Evolutionary conservation across 2,113 vertebrate genomes (phyloP).

Genomic region (Heterocephalus glaber): DNA sequence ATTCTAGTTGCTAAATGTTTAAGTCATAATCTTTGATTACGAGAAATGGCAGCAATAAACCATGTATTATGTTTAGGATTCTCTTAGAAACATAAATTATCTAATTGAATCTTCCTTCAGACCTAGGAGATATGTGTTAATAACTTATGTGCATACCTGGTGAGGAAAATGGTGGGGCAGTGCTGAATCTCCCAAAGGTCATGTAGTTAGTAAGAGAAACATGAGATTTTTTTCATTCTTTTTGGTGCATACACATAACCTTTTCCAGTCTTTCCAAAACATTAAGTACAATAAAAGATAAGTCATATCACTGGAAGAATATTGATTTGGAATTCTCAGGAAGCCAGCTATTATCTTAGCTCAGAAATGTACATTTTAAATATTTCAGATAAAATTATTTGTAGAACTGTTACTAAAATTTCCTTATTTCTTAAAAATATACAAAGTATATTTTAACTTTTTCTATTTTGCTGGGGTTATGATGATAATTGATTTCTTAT

Average conservation of each 20-base stretch:
- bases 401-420: background rate
- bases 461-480: background rate
- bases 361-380: background rate
- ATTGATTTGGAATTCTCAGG: background rate
- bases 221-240: background rate
- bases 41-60: background rate
- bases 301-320: background rate
- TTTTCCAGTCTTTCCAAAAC: background rate
- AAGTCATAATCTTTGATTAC: background rate
- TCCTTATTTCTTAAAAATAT: background rate
- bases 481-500: background rate
- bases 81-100: conserved; percentile 25
- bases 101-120: background rate
- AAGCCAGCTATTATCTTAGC: background rate
- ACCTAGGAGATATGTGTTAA: background rate
- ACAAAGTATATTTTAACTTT: background rate
- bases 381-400: conserved; percentile 42
- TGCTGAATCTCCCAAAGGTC: background rate
- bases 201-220: background rate
- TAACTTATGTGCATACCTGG: background rate
- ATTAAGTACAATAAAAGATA: background rate
- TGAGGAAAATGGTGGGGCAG: background rate
- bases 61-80: background rate
- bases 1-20: background rate
- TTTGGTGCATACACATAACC: background rate